A percentile compares a stretch with the other conserved stretches of the same genome.
phyloP scores from a whole-genome alignment of 2,113 vertebrate genomes.

The Origma solitaria region DNA sequence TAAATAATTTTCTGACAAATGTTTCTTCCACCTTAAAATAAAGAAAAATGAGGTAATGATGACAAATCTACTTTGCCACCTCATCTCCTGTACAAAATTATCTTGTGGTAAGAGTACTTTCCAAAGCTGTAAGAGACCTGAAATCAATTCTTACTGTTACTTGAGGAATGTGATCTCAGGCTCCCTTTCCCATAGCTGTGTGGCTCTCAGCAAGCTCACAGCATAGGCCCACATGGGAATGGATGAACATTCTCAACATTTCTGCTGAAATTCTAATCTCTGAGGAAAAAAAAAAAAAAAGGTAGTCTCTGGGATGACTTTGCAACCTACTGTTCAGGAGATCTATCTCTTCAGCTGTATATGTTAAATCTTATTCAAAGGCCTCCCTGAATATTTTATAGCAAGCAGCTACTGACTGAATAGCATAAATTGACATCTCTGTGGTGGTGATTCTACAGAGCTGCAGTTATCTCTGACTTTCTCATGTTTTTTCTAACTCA shows the following conservation, averaged over 20 bases:
- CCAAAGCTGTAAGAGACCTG: neutral
- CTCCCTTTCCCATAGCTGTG: neutral
- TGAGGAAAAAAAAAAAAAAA: neutral
- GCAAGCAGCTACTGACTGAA: neutral
- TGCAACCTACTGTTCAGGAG: neutral
- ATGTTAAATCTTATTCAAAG: neutral
- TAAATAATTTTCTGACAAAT: neutral
- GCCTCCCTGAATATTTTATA: neutral
- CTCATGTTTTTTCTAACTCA: neutral
- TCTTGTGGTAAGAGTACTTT: neutral
- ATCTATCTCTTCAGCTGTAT: neutral
- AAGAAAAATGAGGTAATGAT: neutral
- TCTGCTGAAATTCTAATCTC: neutral
- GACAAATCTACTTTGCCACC: neutral
- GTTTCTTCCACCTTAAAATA: neutral
- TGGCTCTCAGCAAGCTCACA: neutral
- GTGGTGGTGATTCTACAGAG: neutral
- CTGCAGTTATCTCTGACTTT: neutral
- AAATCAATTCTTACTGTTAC: neutral
- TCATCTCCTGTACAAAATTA: neutral
- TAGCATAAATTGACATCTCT: neutral
- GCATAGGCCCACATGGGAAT: neutral
- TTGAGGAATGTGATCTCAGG: neutral
- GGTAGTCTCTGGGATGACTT: neutral
- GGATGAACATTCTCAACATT: neutral